These are phyloP conservation scores for Polyodon spathula DNA, from an alignment of 2,113 vertebrate genomes.

Conservation along the genomic window DNA sequence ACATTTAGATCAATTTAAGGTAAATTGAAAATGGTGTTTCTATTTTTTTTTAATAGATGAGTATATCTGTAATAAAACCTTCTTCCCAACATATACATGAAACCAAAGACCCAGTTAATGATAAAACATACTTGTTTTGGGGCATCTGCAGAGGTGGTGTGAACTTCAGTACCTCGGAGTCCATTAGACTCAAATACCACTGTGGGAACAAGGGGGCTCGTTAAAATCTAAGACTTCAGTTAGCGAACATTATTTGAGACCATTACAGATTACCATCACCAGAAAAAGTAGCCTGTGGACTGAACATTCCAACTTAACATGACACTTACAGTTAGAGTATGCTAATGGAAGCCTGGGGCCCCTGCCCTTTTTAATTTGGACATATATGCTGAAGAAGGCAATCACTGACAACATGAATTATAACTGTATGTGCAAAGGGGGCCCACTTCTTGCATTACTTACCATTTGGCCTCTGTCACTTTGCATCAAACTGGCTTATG, in stretches of 20 bases:
- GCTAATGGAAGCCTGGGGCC: slow-evolving; percentile 73
- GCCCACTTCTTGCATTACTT: slow-evolving; percentile 64
- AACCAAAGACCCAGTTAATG: slow-evolving; percentile 49
- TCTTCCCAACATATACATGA: slow-evolving; percentile 34
- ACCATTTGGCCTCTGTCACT: slow-evolving; percentile 76
- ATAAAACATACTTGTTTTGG: slow-evolving; percentile 86
- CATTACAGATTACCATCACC: slow-evolving; percentile 51
- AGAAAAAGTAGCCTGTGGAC: slow-evolving; percentile 55
- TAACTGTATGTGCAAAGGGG: slow-evolving; percentile 49
- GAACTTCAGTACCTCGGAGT: slow-evolving; percentile 74
- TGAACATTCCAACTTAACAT: slow-evolving; percentile 74
- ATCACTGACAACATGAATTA: slow-evolving; percentile 77
- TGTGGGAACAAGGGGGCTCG: slow-evolving; percentile 66
- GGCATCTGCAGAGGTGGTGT: slow-evolving; percentile 65
- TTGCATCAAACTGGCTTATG: slow-evolving; percentile 60
- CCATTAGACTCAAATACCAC: slow-evolving; percentile 77
- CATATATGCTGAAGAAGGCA: slow-evolving; percentile 60
- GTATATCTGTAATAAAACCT: slow-evolving; percentile 20
- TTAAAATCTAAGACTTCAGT: slow-evolving; percentile 60
- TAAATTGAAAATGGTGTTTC: neutral
- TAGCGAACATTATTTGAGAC: slow-evolving; percentile 36
- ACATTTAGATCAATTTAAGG: too few relatives aligned
- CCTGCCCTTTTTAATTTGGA: slow-evolving; percentile 70
- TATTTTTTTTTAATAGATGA: slow-evolving; percentile 17
- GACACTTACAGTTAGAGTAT: slow-evolving; percentile 64